Evolutionary conservation across 2,888 invertebrate species (phyloP), one percentile per base, ranked within the genome.

Genomic region (Diarsia brunnea): DNA sequence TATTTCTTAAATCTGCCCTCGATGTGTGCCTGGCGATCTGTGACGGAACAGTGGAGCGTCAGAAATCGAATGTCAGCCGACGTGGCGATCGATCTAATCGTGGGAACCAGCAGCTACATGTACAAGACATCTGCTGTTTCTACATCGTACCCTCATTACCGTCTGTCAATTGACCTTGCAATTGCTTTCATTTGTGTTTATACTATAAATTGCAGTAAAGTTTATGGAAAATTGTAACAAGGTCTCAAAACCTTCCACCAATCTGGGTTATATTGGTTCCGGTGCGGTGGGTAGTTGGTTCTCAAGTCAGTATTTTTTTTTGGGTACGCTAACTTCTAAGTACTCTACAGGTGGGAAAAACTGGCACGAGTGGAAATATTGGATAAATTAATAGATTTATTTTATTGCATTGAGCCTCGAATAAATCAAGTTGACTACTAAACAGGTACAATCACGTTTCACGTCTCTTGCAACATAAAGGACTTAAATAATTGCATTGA

Each of bases 1-100:
- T 96, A 96, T 93, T 96, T 96, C 88, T 96, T 96, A 89, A 95
- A 96, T 87, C 95, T 95, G 89, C 96, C 96, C 90, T 96, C 96
- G 89, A 96, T 96, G 91, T 96, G 96, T 75, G 93, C 91, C 85
- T 95, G 96, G 77, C 96, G 96, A 90, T 96, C 96, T 96, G 94
- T 84, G 89, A 89, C 91, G 84, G 88, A 87, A 89, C 82, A 88
- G 81, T 84, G 85, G 82, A 87, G 85, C 71, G 90, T 89, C 86
- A 92, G 82, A 87, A 87, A 85, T 83, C 84, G 77, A 87, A 84
- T 88, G 87, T 79, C 82, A 85, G 88, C 84, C 84, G 84, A 84
- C 81, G 74, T 88, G 86, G 79, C 86, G 88, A 92, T 92, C 92
- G 93, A 94, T 94, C 88, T 84, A 86, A 90, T 84, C 88, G 88